A percentile compares a stretch with the other conserved stretches of the same genome.
Evolutionary conservation across 2,888 invertebrate species (phyloP).

Genomic region (Megalurothrips usitatus): DNA sequence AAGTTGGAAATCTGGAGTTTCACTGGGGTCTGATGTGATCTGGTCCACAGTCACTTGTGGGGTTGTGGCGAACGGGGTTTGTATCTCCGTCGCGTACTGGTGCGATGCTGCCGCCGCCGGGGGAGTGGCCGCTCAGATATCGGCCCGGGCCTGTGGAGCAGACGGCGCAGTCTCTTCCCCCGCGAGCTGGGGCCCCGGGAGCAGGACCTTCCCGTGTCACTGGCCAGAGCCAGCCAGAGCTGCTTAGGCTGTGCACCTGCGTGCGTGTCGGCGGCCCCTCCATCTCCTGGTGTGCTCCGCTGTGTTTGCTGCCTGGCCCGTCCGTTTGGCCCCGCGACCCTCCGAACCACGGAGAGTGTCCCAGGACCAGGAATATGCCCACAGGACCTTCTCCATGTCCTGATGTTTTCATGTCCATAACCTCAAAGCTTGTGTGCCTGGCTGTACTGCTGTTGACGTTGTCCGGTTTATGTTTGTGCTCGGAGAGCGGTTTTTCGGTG

Average conservation of each 20-base stretch:
- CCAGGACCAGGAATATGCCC: neutral
- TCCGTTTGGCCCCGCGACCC: neutral
- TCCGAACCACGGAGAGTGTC: neutral
- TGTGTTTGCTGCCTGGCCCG: neutral
- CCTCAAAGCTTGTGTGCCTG: neutral
- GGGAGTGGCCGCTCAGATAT: neutral
- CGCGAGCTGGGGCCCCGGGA: neutral
- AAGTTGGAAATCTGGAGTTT: neutral
- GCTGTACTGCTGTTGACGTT: neutral
- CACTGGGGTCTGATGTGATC: neutral
- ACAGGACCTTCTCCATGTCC: neutral
- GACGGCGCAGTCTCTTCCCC: neutral
- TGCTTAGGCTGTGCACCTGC: neutral
- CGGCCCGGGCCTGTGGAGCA: neutral
- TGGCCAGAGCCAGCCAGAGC: neutral
- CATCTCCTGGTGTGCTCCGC: neutral
- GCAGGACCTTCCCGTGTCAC: neutral
- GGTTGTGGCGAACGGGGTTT: no score
- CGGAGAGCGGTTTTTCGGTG: no score
- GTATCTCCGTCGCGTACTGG: neutral
- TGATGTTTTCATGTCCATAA: slow-evolving; percentile 19
- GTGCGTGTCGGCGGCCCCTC: neutral
- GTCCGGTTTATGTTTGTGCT: no score
- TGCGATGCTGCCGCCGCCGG: neutral
- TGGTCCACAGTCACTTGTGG: no score